Evolutionary conservation across 2,888 invertebrate species (phyloP).

Genomic region (Scrobipalpa costella): DNA sequence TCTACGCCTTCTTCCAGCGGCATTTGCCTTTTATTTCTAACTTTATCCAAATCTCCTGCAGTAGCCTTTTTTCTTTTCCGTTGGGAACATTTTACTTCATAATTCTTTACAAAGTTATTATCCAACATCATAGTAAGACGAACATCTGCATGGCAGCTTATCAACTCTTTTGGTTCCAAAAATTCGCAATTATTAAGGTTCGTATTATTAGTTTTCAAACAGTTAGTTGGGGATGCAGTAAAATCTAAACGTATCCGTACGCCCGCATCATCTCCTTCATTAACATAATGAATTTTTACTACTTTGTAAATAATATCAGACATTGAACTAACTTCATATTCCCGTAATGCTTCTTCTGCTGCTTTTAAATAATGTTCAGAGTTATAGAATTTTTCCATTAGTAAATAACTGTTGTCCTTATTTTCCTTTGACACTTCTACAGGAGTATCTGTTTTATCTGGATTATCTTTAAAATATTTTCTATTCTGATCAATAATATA

Average conservation of each 20-base stretch:
- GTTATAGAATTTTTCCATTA: slow-evolving; percentile 21
- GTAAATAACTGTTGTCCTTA: not conserved
- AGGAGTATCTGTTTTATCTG: not conserved
- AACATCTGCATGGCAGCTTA: slow-evolving; percentile 42
- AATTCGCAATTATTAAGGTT: slow-evolving; percentile 40
- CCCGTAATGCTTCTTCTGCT: slow-evolving; percentile 38
- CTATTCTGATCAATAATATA: not conserved
- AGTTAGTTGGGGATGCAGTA: slow-evolving; percentile 44
- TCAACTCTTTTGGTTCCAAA: slow-evolving; percentile 35
- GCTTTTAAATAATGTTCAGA: slow-evolving; percentile 35
- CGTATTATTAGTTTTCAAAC: slow-evolving; percentile 35
- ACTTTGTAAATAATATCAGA: slow-evolving; percentile 52
- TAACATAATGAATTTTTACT: slow-evolving; percentile 60
- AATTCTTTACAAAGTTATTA: slow-evolving; percentile 34
- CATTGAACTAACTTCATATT: slow-evolving; percentile 43
- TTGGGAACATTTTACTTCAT: slow-evolving; percentile 37
- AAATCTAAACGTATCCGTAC: slow-evolving; percentile 55
- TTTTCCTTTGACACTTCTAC: not conserved
- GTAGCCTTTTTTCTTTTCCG: slow-evolving; percentile 26
- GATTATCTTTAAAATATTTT: not conserved
- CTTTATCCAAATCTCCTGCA: not conserved
- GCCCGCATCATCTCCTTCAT: slow-evolving; percentile 78
- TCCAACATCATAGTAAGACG: slow-evolving; percentile 32
- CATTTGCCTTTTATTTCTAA: slow-evolving; percentile 15
- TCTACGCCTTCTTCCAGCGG: slow-evolving; percentile 52